phyloP scores from a whole-genome alignment of 2,888 invertebrate species.

The Hyppa rectilinea region DNA sequence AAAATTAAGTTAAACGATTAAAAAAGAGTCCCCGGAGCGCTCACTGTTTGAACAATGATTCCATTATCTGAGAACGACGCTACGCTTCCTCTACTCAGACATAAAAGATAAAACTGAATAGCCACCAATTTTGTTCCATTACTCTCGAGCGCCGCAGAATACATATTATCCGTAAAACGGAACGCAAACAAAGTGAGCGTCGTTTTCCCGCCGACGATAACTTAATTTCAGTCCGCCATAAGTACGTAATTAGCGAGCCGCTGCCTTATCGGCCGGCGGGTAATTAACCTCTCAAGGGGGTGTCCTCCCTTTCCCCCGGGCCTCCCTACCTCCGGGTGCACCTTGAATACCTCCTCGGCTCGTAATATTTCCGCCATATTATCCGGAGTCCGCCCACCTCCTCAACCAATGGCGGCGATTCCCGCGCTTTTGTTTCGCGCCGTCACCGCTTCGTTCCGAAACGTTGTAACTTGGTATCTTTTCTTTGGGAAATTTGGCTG shows the following conservation, averaged over 20 bases:
- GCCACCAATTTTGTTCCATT: constrained; percentile 89
- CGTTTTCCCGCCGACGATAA: constrained; percentile 89
- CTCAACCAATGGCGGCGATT: constrained; percentile 88
- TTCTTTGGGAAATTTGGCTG: constrained; percentile 88
- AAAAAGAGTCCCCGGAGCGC: constrained; percentile 82
- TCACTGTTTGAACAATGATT: constrained; percentile 84
- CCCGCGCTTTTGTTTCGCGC: constrained; percentile 90
- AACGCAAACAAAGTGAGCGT: constrained; percentile 90
- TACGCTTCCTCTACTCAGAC: constrained; percentile 78
- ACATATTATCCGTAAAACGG: constrained; percentile 90
- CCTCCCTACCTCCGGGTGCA: constrained; percentile 78
- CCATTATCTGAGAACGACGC: constrained; percentile 83
- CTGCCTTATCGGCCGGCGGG: constrained; percentile 90
- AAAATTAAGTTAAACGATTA: constrained; percentile 88
- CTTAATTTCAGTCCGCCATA: constrained; percentile 91
- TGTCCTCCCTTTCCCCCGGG: constrained; percentile 67
- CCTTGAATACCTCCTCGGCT: constrained; percentile 88
- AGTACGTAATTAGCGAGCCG: constrained; percentile 91
- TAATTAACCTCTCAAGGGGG: constrained; percentile 89
- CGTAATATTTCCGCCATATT: constrained; percentile 91
- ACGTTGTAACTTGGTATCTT: constrained; percentile 87
- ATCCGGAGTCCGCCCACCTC: constrained; percentile 88
- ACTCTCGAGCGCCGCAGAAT: constrained; percentile 85
- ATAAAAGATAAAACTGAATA: constrained; percentile 87
- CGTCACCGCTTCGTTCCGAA: constrained; percentile 84